Evolutionary conservation across 2,797 vertebrate species (phyloP).

Genomic region (Hafferia zeledoni): DNA sequence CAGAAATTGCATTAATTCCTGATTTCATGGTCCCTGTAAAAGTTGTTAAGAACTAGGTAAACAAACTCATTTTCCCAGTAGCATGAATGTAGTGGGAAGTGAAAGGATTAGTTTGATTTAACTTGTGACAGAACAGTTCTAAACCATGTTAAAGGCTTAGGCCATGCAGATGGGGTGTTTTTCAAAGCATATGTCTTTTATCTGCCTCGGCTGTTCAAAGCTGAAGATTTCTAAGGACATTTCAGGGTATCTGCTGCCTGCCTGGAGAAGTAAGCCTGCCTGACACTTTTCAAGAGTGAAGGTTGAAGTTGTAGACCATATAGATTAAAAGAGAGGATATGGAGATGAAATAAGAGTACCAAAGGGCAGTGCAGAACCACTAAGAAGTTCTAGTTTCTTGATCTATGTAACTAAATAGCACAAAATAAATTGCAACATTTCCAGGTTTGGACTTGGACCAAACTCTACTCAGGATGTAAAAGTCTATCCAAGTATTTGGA

Average conservation of each 20-base stretch:
- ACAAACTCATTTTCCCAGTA: constrained; percentile 33
- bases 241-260: not conserved
- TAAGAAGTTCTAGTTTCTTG: not conserved
- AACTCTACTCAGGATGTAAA: not conserved
- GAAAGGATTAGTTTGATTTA: constrained; percentile 46
- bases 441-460: not conserved
- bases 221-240: not conserved
- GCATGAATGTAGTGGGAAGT: not conserved
- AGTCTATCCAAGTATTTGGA: not conserved
- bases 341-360: not conserved
- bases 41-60: constrained; percentile 47
- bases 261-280: not conserved
- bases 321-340: not conserved
- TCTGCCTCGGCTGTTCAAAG: not conserved
- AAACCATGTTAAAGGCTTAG: not conserved
- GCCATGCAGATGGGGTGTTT: not conserved
- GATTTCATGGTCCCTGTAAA: constrained; percentile 32
- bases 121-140: not conserved
- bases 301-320: not conserved
- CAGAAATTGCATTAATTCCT: constrained; percentile 20
- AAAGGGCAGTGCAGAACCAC: not conserved
- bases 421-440: not conserved
- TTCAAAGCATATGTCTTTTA: not conserved
- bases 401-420: not conserved
- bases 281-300: not conserved